phyloP scores from a whole-genome alignment of 2,113 vertebrate genomes.

The Meles meles region DNA sequence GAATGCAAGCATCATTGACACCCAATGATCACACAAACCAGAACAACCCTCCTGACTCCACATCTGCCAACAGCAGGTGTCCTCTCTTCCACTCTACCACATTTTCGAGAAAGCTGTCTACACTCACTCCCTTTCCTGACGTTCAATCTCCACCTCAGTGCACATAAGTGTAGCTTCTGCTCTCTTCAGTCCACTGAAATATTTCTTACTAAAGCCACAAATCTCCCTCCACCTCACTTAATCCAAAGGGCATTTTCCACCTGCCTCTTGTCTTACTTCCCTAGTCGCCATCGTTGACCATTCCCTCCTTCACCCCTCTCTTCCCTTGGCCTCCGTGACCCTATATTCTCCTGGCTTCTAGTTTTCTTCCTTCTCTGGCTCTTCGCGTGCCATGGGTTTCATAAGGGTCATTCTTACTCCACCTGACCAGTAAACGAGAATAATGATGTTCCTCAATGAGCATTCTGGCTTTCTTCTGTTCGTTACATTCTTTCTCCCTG shows the following conservation, averaged over 20 bases:
- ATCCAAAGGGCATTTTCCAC: too few relatives aligned
- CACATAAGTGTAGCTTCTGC: background rate
- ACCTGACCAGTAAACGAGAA: background rate
- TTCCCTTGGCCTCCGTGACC: background rate
- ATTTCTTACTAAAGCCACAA: background rate
- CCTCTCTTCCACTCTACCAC: background rate
- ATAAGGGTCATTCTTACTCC: background rate
- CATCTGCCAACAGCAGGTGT: too few relatives aligned
- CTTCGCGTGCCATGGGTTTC: background rate
- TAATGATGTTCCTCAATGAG: background rate
- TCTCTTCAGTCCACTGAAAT: background rate
- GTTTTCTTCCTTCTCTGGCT: background rate
- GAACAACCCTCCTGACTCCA: too few relatives aligned
- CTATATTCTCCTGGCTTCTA: too few relatives aligned
- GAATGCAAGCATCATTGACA: background rate
- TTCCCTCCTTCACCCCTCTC: background rate
- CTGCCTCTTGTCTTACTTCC: background rate
- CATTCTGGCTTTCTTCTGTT: background rate
- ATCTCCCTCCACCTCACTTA: background rate
- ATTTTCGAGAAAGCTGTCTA: background rate
- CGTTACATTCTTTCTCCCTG: background rate
- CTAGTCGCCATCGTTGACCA: rapidly evolving
- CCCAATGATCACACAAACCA: background rate
- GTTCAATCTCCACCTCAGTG: background rate
- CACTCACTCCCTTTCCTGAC: background rate